A percentile compares a stretch with the other conserved stretches of the same genome.
Evolutionary conservation across 2,113 vertebrate species (phyloP).

Genomic region (Nannobrachium achirus): DNA sequence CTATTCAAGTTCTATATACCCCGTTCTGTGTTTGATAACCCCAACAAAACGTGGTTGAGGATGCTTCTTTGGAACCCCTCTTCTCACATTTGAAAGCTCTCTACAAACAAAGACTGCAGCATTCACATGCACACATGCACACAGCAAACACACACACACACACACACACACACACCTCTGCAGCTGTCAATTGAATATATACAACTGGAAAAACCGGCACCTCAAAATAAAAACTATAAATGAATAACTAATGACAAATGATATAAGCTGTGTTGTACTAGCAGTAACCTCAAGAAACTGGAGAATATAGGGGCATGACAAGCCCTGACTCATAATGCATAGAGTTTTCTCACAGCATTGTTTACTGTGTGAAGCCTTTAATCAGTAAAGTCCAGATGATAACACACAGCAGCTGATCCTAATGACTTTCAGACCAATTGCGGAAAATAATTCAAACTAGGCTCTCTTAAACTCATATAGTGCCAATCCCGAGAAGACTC

Average conservation of each 20-base stretch:
- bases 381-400: too few relatives aligned
- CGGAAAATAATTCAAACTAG: too few relatives aligned
- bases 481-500: too few relatives aligned
- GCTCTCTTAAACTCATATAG: too few relatives aligned
- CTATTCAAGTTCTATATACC: slow-evolving; percentile 9
- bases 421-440: too few relatives aligned
- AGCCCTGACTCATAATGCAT: slow-evolving; percentile 30
- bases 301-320: slow-evolving; percentile 36
- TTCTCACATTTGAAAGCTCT: background rate
- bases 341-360: background rate
- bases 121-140: background rate
- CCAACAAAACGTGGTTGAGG: too few relatives aligned
- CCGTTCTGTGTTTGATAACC: background rate
- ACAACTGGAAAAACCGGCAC: slow-evolving; percentile 15
- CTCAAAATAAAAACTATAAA: too few relatives aligned
- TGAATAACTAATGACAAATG: slow-evolving; percentile 9
- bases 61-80: background rate
- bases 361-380: too few relatives aligned
- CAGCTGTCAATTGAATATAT: slow-evolving; percentile 32
- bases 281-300: slow-evolving; percentile 28
- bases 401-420: too few relatives aligned
- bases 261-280: slow-evolving; percentile 19
- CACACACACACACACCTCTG: slow-evolving; percentile 2
- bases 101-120: too few relatives aligned
- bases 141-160: slow-evolving; percentile 6